phyloP scores from a whole-genome alignment of 2,888 invertebrate genomes.

The Phrixothrix hirtus region DNA sequence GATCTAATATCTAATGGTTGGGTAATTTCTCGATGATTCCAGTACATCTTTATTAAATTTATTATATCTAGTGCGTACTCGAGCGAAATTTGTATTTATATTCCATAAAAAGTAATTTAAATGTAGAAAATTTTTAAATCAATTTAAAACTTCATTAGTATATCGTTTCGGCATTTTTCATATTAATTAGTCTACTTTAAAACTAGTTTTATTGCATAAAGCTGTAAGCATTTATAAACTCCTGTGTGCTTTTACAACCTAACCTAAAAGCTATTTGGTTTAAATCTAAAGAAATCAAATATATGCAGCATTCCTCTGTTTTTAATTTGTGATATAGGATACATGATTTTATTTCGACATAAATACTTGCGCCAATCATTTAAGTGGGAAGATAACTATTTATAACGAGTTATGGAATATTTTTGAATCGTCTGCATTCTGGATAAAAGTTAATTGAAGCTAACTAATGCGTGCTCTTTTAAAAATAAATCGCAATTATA shows the following conservation, averaged over 20 bases:
- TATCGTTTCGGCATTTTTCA: constrained; percentile 5
- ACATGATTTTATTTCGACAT: constrained; percentile 25
- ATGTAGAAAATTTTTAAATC: no score
- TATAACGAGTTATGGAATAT: constrained; percentile 35
- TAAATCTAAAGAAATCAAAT: constrained; percentile 27
- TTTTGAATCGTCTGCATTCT: constrained; percentile 22
- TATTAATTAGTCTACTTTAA: constrained; percentile 17
- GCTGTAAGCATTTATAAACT: constrained; percentile 12
- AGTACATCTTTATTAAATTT: no score
- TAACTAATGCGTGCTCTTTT: constrained; percentile 31
- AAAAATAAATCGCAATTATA: constrained; percentile 39
- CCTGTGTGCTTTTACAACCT: constrained; percentile 4
- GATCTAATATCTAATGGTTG: no score
- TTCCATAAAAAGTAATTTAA: no score
- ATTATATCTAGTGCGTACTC: no score
- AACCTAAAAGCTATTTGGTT: constrained; percentile 8
- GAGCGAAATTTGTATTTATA: no score
- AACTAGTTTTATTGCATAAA: constrained; percentile 9
- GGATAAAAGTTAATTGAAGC: constrained; percentile 34
- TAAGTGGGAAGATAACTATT: constrained; percentile 37
- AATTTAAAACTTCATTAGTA: background rate
- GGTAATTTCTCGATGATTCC: no score
- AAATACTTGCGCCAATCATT: constrained; percentile 38
- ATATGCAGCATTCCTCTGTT: constrained; percentile 30
- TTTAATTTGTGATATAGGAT: constrained; percentile 30